phyloP scores from a whole-genome alignment of 2,797 vertebrate species.

The Acridotheres tristis region DNA sequence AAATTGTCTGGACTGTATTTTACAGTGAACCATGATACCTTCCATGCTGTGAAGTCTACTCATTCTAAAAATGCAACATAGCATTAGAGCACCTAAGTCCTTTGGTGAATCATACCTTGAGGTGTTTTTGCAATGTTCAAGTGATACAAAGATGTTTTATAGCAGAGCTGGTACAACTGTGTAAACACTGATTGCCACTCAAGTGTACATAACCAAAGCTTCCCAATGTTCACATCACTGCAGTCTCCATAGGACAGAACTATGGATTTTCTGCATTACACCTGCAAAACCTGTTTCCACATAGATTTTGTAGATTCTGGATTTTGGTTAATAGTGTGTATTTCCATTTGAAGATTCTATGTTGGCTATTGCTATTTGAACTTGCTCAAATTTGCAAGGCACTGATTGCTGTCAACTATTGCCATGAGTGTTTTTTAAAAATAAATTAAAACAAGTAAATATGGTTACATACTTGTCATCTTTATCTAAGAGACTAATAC shows the following conservation, averaged over 20 bases:
- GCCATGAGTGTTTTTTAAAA: not conserved
- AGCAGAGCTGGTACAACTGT: not conserved
- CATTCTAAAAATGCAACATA: not conserved
- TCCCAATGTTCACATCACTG: rapidly evolving
- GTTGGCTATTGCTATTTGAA: not conserved
- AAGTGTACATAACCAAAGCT: not conserved
- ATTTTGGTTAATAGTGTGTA: not conserved
- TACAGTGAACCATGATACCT: not conserved
- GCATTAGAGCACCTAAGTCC: not conserved
- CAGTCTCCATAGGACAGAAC: not conserved
- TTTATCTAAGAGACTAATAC: not conserved
- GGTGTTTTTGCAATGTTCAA: not conserved
- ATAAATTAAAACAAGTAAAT: not conserved
- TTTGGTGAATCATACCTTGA: not conserved
- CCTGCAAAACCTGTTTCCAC: not conserved
- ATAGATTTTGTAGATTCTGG: not conserved
- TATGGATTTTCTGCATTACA: not conserved
- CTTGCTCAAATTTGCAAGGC: not conserved
- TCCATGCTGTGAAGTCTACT: not conserved
- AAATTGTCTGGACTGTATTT: not conserved
- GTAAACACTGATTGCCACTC: not conserved
- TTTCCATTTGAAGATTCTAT: not conserved
- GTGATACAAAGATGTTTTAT: not conserved
- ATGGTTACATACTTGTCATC: not conserved
- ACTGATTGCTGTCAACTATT: not conserved